phyloP scores from a whole-genome alignment of 1,140 invertebrate species.

The Harpegnathos saltator region DNA sequence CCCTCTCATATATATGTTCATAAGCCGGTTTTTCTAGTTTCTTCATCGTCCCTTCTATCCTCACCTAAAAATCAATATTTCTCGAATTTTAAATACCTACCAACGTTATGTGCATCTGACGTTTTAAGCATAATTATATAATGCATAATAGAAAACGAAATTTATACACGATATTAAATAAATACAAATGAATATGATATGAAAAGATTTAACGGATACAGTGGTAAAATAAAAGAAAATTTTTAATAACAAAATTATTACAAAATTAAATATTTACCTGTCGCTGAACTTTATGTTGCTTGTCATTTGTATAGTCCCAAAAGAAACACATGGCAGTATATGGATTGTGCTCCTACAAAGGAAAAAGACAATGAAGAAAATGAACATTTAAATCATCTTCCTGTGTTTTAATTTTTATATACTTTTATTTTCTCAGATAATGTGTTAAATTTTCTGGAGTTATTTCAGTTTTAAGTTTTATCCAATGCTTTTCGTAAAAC shows the following conservation, averaged over 20 bases:
- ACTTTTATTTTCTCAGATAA: too few relatives aligned
- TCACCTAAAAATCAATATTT: conserved; percentile 76
- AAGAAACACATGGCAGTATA: conserved; percentile 85
- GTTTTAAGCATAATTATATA: neutral
- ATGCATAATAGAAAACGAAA: too few relatives aligned
- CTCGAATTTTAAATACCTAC: neutral
- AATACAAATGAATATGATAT: too few relatives aligned
- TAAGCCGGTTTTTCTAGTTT: conserved; percentile 75
- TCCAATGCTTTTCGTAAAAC: too few relatives aligned
- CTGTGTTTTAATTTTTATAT: too few relatives aligned
- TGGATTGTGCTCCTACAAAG: conserved; percentile 32
- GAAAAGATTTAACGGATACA: too few relatives aligned
- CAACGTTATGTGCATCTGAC: neutral
- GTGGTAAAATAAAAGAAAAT: too few relatives aligned
- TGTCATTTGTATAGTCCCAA: conserved; percentile 82
- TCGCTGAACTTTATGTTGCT: conserved; percentile 76
- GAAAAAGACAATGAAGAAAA: neutral
- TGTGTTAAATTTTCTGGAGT: too few relatives aligned
- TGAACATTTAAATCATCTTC: too few relatives aligned
- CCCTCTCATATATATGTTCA: conserved; percentile 82
- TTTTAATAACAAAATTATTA: too few relatives aligned
- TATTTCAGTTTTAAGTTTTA: too few relatives aligned
- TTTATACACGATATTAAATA: too few relatives aligned
- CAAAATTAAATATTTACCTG: conserved; percentile 78
- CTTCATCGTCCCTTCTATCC: conserved; percentile 82